Base-by-base conservation (phyloP, 1,140 invertebrate species). In the Zophobas atratus region DNA sequence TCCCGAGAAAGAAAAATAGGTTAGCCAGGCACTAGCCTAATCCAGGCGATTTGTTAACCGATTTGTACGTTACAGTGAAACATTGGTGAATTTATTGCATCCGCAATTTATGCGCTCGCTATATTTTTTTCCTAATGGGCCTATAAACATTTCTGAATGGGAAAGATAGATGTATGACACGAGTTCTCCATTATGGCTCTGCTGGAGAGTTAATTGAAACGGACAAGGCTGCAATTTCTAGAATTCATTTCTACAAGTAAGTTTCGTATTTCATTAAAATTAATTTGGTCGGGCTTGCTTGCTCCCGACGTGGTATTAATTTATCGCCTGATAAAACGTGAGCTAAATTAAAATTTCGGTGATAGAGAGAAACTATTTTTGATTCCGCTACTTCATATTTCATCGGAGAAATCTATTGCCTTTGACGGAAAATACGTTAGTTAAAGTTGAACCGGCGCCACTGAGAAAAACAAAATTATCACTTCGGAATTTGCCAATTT, bases 11-110 rank as follows among this genome's bases (percentile, higher is more conserved):
- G 60, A 67, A 67, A 67, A 67, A 67, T 67, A 67, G 60, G 60
- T 67, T 67, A 67, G 60, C 41, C 60, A 67, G 60, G 38, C 60
- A 67, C 60, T 67, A 67, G 60, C 60, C 60, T 67, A 67, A 67
- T 67, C 60, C 60, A 39, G 39, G 60, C 60, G 60, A 67, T 67
- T 67, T 67, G 60, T 67, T 67, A 67, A 67, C 60, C 60, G 60
- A 67, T 67, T 67, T 67, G 60, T 67, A 67, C 38, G 60, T 67
- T 67, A 67, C 36, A 67, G 38, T 67, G 39, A 67, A 67, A 67
- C 60, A 67, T 67, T 67, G 60, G 33, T 67, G 60, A 67, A 67
- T 67, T 67, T 67, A 67, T 67, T 67, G 60, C 60, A 4, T 1
- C 5, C 1, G 39, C 8, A 67, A 67, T 67, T 67, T 67, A 67